Evolutionary conservation across 1,140 invertebrate species (phyloP).

Genomic region (Conus ventricosus): DNA sequence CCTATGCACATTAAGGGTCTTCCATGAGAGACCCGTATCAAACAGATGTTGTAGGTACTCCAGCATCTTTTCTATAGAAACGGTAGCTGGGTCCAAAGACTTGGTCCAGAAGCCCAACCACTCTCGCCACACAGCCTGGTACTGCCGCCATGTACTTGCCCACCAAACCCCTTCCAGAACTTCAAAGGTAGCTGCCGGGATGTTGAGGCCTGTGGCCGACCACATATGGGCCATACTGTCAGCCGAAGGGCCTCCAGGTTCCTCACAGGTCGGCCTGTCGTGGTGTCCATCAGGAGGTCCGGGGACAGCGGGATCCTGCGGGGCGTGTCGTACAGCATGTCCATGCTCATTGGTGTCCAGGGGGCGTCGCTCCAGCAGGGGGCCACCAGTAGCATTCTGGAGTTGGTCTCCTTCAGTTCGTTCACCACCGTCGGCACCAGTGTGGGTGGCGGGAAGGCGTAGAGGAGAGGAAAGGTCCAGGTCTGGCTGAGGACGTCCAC

Average conservation of each 20-base stretch:
- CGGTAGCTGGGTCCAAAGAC: not conserved
- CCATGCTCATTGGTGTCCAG: not conserved
- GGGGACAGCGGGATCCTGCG: not conserved
- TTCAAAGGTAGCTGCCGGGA: not conserved
- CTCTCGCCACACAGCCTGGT: not conserved
- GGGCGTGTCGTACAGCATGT: constrained; percentile 1
- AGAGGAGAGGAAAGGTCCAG: not conserved
- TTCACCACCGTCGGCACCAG: not conserved
- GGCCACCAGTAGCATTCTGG: constrained; percentile 7
- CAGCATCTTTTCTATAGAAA: not conserved
- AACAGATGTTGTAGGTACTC: not conserved
- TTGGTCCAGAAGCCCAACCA: not conserved
- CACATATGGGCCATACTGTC: not conserved
- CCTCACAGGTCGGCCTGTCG: not conserved
- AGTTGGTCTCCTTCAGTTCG: not conserved
- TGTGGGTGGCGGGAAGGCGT: not conserved
- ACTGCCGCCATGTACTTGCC: not conserved
- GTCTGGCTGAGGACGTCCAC: constrained; percentile 5
- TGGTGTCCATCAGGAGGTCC: not conserved
- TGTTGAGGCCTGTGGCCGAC: not conserved
- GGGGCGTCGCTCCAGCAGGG: not conserved
- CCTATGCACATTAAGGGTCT: not conserved
- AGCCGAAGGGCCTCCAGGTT: not conserved
- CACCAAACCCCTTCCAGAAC: not conserved
- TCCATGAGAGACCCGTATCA: not conserved